A percentile compares a stretch with the other conserved stretches of the same genome.
Conservation (phyloP, 1,140 invertebrate genomes). For the Frieseomelitta varia region DNA sequence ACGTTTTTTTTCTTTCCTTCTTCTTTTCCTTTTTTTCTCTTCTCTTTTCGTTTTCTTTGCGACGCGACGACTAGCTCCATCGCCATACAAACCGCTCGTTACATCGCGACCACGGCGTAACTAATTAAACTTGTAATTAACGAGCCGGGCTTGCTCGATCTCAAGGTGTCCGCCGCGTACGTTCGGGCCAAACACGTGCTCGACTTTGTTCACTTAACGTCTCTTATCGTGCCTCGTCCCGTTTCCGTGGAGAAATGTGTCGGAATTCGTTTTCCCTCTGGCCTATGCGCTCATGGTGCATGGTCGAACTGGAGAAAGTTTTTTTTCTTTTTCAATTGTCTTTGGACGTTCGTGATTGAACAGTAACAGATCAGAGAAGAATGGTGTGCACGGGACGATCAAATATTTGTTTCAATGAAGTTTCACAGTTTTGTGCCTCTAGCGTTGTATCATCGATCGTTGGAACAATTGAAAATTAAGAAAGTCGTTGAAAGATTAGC, state of each 20-base stretch:
- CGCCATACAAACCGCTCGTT: slow-evolving; percentile 16
- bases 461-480: not conserved
- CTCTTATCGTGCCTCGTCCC: not conserved
- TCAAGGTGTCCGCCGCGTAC: not conserved
- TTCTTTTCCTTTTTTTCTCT: too few species aligned
- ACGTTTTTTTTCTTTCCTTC: not conserved
- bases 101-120: slow-evolving; percentile 21
- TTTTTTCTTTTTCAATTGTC: not conserved
- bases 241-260: not conserved
- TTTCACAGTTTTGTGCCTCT: not conserved
- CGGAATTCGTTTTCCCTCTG: not conserved
- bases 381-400: not conserved
- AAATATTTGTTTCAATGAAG: not conserved
- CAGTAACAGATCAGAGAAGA: not conserved
- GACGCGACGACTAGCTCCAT: not conserved
- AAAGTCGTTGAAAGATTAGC: not conserved
- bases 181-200: not conserved
- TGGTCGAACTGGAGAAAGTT: too few species aligned
- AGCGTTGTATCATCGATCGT: not conserved
- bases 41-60: too few species aligned
- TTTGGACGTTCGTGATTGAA: not conserved
- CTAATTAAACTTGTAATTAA: slow-evolving; percentile 42
- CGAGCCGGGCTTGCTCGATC: not conserved
- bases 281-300: too few species aligned
- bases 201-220: not conserved